Base-by-base conservation (phyloP, 2,888 invertebrate species). In the Notodonta ziczac region DNA sequence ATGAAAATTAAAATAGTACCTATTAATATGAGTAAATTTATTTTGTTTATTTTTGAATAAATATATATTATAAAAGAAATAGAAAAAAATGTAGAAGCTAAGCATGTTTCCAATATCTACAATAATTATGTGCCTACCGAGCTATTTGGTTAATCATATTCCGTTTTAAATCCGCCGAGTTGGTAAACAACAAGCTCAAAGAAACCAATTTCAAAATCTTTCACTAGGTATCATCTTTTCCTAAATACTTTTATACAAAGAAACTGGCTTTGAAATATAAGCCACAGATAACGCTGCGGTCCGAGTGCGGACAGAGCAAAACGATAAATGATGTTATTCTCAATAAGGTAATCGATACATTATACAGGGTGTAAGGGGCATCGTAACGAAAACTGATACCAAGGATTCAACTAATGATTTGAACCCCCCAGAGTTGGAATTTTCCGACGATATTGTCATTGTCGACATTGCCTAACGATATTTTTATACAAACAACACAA, bases 241-340 rank as follows among this genome's bases (percentile, higher is more conserved):
- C 56, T 62, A 63, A 67, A 51, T 60, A 55, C 59, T 63, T 58
- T 62, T 59, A 62, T 46, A 35, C 44, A 63, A 66, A 70, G 57
- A 61, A 70, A 64, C 65, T 70, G 62, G 70, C 64, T 72, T 67
- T 75, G 75, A 69, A 75, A 69, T 72, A 68, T 68, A 70, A 74
- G 71, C 68, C 70, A 63, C 63, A 67, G 68, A 69, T 63, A 69
- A 61, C 63, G 68, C 58, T 61, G 24, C 57, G 66, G 64, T 62
- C 63, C 67, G 69, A 69, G 65, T 70, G 73, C 66, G 70, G 76
- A 74, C 70, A 73, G 73, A 65, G 62, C 62, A 65, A 70, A 63
- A 75, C 70, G 67, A 74, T 73, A 70, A 73, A 73, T 69, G 66
- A 73, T 62, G 70, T 75, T 70, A 74, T 72, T 64, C 68, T 66